These are phyloP conservation scores for Apoda limacodes DNA, from an alignment of 2,888 invertebrate species.

Conservation along the genomic window DNA sequence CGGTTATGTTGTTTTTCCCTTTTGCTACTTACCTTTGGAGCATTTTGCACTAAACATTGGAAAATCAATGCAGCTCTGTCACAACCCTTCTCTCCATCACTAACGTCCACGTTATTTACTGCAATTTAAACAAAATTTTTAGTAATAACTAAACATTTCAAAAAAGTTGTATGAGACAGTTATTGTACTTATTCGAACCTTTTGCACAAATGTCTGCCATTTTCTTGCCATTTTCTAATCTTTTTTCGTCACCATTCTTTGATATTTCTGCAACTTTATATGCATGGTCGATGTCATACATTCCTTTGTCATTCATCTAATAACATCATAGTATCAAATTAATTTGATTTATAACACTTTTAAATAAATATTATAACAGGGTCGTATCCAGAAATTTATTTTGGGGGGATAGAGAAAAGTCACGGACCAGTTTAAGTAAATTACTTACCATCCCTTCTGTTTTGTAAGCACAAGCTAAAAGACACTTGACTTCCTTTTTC, in stretches of 20 bases:
- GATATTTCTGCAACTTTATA: conserved; percentile 40
- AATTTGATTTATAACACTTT: background rate
- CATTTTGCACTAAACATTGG: conserved; percentile 42
- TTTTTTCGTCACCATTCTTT: conserved; percentile 43
- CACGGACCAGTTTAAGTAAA: background rate
- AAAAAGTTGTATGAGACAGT: background rate
- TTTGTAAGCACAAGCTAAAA: conserved; percentile 59
- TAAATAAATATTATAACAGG: background rate
- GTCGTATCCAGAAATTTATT: too few relatives aligned
- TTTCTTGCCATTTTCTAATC: conserved; percentile 39
- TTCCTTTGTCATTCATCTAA: conserved; percentile 37
- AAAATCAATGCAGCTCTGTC: conserved; percentile 49
- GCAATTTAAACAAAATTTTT: conserved; percentile 21
- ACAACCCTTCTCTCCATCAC: conserved; percentile 50
- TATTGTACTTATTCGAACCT: conserved; percentile 25
- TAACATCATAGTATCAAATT: conserved; percentile 12
- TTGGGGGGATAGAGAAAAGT: too few relatives aligned
- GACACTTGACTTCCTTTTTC: conserved; percentile 51
- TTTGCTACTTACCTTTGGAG: conserved; percentile 45
- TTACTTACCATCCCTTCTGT: conserved; percentile 37
- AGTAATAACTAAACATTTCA: background rate
- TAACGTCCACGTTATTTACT: conserved; percentile 45
- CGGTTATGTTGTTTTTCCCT: too few relatives aligned
- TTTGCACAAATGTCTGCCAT: conserved; percentile 42
- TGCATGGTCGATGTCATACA: conserved; percentile 34